These are phyloP conservation scores for Hypselothyrea guttata DNA, from an alignment of 2,888 invertebrate species.

Conservation along the genomic window DNA sequence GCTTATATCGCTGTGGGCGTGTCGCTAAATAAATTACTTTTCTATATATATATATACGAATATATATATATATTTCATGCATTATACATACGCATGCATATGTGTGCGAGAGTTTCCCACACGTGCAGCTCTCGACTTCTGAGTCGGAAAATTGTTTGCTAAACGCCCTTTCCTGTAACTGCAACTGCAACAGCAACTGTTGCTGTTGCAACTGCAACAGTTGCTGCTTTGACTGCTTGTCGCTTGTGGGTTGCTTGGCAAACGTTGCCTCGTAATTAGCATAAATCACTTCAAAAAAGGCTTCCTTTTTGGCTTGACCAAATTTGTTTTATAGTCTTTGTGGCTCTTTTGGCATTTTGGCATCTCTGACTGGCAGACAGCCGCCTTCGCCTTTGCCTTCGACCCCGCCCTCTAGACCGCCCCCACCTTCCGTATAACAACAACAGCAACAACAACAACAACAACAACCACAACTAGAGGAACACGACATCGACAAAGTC, in stretches of 20 bases:
- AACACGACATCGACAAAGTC: constrained; percentile 74
- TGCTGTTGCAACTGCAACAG: constrained; percentile 34
- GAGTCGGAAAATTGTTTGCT: constrained; percentile 67
- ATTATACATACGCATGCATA: constrained; percentile 11
- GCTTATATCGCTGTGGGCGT: constrained; percentile 70
- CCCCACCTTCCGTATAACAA: constrained; percentile 21
- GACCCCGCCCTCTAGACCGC: constrained; percentile 8
- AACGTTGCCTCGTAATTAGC: constrained; percentile 71
- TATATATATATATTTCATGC: constrained; percentile 6
- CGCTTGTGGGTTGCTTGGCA: constrained; percentile 53
- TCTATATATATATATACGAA: constrained; percentile 56
- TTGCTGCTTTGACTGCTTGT: constrained; percentile 32
- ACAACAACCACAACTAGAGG: constrained; percentile 28
- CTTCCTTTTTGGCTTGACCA: constrained; percentile 75
- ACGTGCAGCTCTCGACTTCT: constrained; percentile 44
- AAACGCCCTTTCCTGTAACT: constrained; percentile 68
- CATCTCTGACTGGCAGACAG: constrained; percentile 65
- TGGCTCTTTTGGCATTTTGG: constrained; percentile 74
- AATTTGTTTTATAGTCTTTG: constrained; percentile 73
- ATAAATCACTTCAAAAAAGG: constrained; percentile 77
- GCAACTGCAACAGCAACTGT: constrained; percentile 26
- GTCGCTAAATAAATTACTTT: constrained; percentile 76
- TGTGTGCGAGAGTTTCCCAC: constrained; percentile 55
- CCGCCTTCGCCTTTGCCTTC: constrained; percentile 3
- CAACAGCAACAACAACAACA: constrained; percentile 17